Conservation (phyloP, 2,113 vertebrate genomes). For the Chaetops frenatus region DNA sequence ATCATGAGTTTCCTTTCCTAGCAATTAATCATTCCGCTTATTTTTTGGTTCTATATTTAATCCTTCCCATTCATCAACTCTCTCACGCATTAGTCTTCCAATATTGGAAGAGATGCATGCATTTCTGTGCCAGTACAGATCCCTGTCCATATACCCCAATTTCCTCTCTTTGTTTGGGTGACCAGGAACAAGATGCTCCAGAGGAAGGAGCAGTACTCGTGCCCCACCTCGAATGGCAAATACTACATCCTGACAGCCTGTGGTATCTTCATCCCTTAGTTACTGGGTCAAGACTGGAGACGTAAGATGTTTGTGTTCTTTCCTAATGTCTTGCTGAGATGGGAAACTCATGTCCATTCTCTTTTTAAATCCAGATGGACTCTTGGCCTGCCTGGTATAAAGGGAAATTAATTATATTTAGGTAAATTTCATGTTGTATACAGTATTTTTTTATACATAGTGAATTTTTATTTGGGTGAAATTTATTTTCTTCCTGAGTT, state of each 20-base stretch:
- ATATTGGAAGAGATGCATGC: neutral
- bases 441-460: neutral
- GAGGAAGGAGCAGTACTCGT: neutral
- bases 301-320: neutral
- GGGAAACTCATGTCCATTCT: neutral
- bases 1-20: slow-evolving; percentile 17
- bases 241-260: neutral
- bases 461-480: neutral
- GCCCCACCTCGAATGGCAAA: neutral
- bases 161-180: slow-evolving; percentile 3
- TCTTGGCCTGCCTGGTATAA: neutral
- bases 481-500: neutral
- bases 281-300: neutral
- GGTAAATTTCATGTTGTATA: neutral
- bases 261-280: neutral
- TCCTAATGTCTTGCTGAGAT: neutral
- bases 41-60: slow-evolving; percentile 52
- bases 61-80: slow-evolving; percentile 42
- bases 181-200: neutral
- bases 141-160: neutral
- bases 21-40: slow-evolving; percentile 21
- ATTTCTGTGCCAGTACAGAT: neutral
- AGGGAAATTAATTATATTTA: neutral
- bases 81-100: neutral
- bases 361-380: neutral